Evolutionary conservation across 2,888 invertebrate species (phyloP), one percentile per base, ranked within the genome.

Genomic region (Caenorhabditis panamensis): DNA sequence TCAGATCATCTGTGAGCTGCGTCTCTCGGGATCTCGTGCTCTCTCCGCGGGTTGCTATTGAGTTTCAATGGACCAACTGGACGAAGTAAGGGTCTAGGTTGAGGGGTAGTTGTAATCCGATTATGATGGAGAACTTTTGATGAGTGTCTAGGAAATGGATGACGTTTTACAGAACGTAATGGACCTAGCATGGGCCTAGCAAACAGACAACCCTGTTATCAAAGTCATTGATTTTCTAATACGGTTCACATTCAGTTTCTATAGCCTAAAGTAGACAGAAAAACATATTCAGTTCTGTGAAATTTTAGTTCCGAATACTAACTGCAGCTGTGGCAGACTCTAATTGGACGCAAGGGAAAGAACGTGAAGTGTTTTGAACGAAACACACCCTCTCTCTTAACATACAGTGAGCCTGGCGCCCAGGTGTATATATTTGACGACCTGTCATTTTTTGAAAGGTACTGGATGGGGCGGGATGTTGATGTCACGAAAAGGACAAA

Each of bases 361-460:
- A 47, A 63, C 36, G 18, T 49, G 41, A 13, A 18, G 26, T 44
- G 18, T 67, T 53, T 41, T 28, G 31, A 31, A 31, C 20, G 61
- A 36, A 5, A 31, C 31, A 4, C 9, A n/a, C n/a, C n/a, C n/a
- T n/a, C n/a, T n/a, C n/a, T n/a, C n/a, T n/a, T n/a, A n/a, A n/a
- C 41, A 26, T n/a, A 41, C 49, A 37, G 28, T 13, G 9, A 41
- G 41, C 13, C 41, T 3, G 13, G 41, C 41, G 41, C 13, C 41
- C 2, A 16, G 41, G 41, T n/a, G n/a, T n/a, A 16, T 16, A 49
- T 72, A 64, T 72, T 72, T 72, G 72, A 49, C 58, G 64, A 72
- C 72, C 72, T 72, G 72, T 72, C 72, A 72, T 11, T 64, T 67
- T 72, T 64, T 58, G 72, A 72, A 58, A 49, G 63, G 18, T 54